Conservation (phyloP, 2,888 invertebrate genomes). For the Sycophila texana region DNA sequence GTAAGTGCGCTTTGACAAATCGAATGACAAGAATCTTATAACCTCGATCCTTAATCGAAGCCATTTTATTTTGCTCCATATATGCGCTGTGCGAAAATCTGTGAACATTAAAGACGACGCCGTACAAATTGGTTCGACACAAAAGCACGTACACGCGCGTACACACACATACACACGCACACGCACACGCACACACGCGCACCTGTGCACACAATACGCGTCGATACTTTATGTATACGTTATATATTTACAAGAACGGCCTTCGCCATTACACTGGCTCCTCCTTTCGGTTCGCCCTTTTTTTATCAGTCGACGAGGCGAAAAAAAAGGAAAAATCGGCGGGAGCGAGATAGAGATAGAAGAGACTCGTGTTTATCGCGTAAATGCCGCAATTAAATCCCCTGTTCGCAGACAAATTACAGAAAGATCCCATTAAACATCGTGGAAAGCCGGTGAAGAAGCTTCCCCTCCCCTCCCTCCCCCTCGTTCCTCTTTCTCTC, state of each 20-base stretch:
- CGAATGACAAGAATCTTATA: background rate
- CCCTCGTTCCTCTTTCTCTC: slow-evolving; percentile 11
- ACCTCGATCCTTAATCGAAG: background rate
- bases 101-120: slow-evolving; percentile 35
- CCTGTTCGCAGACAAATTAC: slow-evolving; percentile 55
- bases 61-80: background rate
- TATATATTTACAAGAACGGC: slow-evolving; percentile 41
- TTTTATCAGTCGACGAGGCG: background rate
- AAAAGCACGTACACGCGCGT: background rate
- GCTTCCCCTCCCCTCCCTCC: background rate
- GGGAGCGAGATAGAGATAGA: slow-evolving; percentile 1
- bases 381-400: slow-evolving; percentile 56
- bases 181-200: background rate
- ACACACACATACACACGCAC: background rate
- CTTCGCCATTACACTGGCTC: slow-evolving; percentile 36
- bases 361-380: slow-evolving; percentile 51
- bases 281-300: background rate
- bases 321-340: background rate
- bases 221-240: background rate
- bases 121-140: slow-evolving; percentile 37
- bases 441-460: slow-evolving; percentile 43
- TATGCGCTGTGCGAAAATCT: slow-evolving; percentile 34
- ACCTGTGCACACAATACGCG: no score
- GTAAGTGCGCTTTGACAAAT: background rate
- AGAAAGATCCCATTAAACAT: slow-evolving; percentile 55